Percentiles rank a stretch among this genome's conserved stretches.
Conservation (phyloP, 2,113 vertebrate genomes). For the Kryptolebias marmoratus region DNA sequence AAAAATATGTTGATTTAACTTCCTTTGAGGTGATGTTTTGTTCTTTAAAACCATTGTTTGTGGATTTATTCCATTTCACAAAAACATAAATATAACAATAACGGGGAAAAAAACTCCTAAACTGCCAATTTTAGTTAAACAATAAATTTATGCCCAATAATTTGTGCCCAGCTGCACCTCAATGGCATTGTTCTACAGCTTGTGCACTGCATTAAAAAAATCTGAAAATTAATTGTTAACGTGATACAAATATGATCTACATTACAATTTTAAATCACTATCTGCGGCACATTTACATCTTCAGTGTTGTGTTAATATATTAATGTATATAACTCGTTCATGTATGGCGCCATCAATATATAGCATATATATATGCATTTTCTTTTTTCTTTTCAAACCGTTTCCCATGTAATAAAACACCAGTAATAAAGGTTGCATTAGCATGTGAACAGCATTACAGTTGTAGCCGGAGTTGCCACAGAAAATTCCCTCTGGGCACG, state of each 20-base stretch:
- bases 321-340: not conserved
- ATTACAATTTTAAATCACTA: not conserved
- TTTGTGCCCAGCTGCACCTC: not conserved
- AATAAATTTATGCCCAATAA: not conserved
- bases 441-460: constrained; percentile 39
- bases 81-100: too few relatives aligned
- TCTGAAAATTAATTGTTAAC: not conserved
- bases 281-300: not conserved
- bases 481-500: constrained; percentile 34
- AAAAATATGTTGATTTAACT: too few relatives aligned
- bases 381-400: not conserved
- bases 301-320: not conserved
- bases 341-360: not conserved
- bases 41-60: too few relatives aligned
- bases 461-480: constrained; percentile 43
- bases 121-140: not conserved
- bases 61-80: too few relatives aligned
- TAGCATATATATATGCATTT: not conserved
- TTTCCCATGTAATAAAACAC: not conserved
- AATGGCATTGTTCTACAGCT: too few relatives aligned
- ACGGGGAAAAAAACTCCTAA: too few relatives aligned
- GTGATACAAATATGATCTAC: too few relatives aligned
- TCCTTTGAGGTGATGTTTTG: too few relatives aligned
- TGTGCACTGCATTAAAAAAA: too few relatives aligned
- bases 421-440: constrained; percentile 1